These are phyloP conservation scores for Lemur catta DNA, from an alignment of 2,797 vertebrate species.

Conservation along the genomic window DNA sequence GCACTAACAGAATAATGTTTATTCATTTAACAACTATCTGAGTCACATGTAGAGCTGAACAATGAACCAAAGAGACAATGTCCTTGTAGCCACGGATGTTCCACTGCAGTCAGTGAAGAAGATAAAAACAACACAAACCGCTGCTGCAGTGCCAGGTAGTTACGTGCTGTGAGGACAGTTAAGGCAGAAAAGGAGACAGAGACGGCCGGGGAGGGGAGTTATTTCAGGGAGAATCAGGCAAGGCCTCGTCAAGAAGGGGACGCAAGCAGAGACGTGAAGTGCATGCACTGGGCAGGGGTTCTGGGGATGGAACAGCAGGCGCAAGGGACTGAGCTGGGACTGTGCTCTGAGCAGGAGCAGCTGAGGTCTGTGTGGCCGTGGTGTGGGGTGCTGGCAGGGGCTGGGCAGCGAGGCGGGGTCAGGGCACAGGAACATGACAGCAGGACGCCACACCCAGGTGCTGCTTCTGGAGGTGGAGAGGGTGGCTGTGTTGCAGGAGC, in stretches of 20 bases:
- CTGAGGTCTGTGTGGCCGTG: neutral
- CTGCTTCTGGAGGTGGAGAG: neutral
- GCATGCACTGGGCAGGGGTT: neutral
- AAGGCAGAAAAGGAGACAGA: neutral
- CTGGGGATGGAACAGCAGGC: accelerated
- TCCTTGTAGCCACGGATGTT: neutral
- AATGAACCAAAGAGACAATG: too few species aligned
- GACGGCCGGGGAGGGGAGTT: neutral
- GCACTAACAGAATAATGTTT: accelerated
- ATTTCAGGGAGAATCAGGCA: neutral
- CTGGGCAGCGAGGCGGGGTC: accelerated
- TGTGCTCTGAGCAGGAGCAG: too few species aligned
- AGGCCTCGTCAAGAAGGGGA: neutral
- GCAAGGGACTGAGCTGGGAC: too few species aligned
- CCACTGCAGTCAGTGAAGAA: accelerated
- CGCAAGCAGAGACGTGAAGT: neutral
- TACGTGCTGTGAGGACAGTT: neutral
- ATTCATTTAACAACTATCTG: neutral
- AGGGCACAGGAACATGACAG: neutral
- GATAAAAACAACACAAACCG: neutral
- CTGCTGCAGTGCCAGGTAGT: accelerated
- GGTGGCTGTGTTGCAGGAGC: too few species aligned
- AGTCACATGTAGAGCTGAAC: neutral
- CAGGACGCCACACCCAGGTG: neutral
- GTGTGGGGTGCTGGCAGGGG: neutral